Conservation (phyloP, 2,797 vertebrate genomes). For the Lutjanus campechanus region DNA sequence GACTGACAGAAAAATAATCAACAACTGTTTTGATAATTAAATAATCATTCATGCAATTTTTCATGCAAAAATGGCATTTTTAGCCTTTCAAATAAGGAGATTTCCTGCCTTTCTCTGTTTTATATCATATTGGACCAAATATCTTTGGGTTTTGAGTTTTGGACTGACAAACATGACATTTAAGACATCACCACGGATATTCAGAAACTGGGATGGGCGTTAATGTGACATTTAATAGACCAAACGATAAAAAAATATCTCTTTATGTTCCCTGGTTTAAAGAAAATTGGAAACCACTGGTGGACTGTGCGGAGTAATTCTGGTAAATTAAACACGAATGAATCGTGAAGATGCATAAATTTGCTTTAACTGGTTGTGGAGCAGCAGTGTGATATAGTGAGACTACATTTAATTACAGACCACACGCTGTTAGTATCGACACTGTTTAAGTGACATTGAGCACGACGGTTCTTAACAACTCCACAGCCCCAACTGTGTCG, state of each 20-base stretch:
- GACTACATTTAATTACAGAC: constrained; percentile 4
- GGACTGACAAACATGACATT: no score
- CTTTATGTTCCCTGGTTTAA: neutral
- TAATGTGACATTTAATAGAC: no score
- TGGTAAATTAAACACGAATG: constrained; percentile 2
- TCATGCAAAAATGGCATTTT: no score
- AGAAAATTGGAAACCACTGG: neutral
- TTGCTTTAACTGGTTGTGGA: neutral
- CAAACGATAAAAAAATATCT: neutral
- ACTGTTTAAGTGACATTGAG: constrained; percentile 54
- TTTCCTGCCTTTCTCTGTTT: no score
- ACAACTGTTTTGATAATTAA: no score
- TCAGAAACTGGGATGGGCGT: no score
- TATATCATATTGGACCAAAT: no score
- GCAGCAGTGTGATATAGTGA: neutral
- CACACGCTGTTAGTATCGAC: constrained; percentile 3
- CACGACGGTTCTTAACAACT: constrained; percentile 31
- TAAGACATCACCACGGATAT: no score
- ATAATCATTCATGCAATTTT: no score
- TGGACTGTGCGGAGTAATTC: neutral
- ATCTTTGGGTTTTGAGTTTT: no score
- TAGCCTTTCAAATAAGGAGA: no score
- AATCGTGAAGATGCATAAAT: neutral
- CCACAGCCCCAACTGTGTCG: constrained; percentile 16
- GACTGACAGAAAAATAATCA: no score